A percentile compares a stretch with the other conserved stretches of the same genome.
These are phyloP conservation scores for Hemitrygon akajei DNA, from an alignment of 2,797 vertebrate species.

Conservation along the genomic window DNA sequence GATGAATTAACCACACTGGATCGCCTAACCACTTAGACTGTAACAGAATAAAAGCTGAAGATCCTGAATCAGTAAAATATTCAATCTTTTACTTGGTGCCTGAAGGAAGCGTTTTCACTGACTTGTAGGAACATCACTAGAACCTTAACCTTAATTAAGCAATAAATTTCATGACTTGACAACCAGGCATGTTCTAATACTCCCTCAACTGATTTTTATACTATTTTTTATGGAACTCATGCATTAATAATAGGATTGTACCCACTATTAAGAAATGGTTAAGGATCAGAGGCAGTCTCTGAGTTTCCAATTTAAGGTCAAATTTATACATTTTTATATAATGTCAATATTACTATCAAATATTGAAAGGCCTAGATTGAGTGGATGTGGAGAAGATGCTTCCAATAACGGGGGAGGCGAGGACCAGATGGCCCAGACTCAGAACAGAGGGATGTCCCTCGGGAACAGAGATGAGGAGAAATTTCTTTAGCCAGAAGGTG, in stretches of 20 bases:
- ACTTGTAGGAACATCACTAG: conserved; percentile 3
- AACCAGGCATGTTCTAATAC: neutral
- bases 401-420: too few relatives aligned
- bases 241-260: neutral
- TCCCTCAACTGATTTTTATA: neutral
- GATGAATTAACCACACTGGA: neutral
- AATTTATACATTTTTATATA: neutral
- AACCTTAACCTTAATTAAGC: neutral
- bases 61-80: neutral
- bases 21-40: neutral
- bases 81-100: neutral
- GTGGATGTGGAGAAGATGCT: too few relatives aligned
- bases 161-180: conserved; percentile 5
- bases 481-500: too few relatives aligned
- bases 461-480: too few relatives aligned
- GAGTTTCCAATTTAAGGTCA: neutral
- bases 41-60: neutral
- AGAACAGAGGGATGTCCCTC: too few relatives aligned
- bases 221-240: conserved; percentile 2
- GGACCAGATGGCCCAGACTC: too few relatives aligned
- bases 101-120: neutral
- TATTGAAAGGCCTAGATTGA: too few relatives aligned
- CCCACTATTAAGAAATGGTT: neutral
- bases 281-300: neutral
- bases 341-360: neutral